Evolutionary conservation across 2,797 vertebrate species (phyloP), one percentile per base, ranked within the genome.

Genomic region (Bradypodion pumilum): DNA sequence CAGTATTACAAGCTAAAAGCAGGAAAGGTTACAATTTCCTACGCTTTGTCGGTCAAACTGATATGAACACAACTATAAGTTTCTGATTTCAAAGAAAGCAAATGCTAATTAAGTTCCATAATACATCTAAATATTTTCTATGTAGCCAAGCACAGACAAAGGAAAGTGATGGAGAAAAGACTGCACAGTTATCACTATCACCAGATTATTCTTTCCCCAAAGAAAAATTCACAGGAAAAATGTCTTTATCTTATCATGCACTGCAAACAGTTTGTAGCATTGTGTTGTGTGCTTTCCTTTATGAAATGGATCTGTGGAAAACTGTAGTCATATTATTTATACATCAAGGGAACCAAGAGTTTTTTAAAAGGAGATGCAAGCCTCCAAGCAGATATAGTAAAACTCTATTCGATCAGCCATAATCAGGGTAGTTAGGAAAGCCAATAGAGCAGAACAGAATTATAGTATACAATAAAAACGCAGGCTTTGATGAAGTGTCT

Each of bases 171-270:
- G 0, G 52, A 93, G 82, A 6, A 1, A 15, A 52, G 90, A 49
- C 76, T 52, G 85, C 42, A 5, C 8, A 75, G 29, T 89, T 92
- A 90, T 91, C 86, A 83, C 40, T 85, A 56, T 52, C 15, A 21
- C 46, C 86, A 89, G 89, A 87, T 89, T 75, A 79, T 37, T 70
- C 77, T 74, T 76, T 29, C n/a, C 75, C 37, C 1, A 0, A 9
- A n/a, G 82, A 68, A 40, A 88, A 88, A 70, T 23, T 4, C 84
- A 85, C 86, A 92, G 89, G 89, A 90, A 91, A 93, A 93, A 85
- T 2, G 8, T 84, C 40, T 92, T 87, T 91, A 89, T 92, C 91
- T 94, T 91, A 92, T 91, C 90, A 81, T 82, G 86, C 87, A 90
- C 78, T 62, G 27, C 74, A 86, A 92, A 91, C 44, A 78, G 65